Percentiles rank a stretch among this genome's conserved stretches.
phyloP scores from a whole-genome alignment of 2,797 vertebrate species.

The Falco novaeseelandiae region DNA sequence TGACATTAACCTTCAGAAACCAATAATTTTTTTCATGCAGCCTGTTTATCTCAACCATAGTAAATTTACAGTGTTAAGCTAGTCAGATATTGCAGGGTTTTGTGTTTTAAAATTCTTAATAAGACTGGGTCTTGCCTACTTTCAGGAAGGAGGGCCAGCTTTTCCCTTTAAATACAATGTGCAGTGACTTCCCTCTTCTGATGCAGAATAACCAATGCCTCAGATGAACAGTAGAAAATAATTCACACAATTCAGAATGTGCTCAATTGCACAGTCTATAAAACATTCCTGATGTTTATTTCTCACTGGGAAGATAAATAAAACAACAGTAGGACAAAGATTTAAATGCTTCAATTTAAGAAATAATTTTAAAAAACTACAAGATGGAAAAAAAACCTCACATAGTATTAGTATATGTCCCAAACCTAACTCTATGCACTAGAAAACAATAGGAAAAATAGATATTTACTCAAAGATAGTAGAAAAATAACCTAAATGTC shows the following conservation, averaged over 20 bases:
- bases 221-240: background rate
- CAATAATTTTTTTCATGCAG: background rate
- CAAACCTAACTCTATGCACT: background rate
- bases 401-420: background rate
- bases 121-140: background rate
- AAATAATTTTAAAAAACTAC: background rate
- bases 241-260: background rate
- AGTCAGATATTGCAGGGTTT: background rate
- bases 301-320: background rate
- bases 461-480: background rate
- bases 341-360: background rate
- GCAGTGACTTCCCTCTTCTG: background rate
- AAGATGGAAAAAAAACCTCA: background rate
- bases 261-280: background rate
- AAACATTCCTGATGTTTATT: background rate
- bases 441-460: background rate
- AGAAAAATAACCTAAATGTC: background rate
- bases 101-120: background rate
- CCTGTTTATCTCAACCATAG: background rate
- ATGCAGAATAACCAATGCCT: background rate
- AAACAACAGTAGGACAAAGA: background rate
- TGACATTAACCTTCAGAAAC: background rate
- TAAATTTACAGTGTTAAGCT: background rate
- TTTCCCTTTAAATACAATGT: background rate
- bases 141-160: background rate